A percentile compares a stretch with the other conserved stretches of the same genome.
Conservation (phyloP, 2,113 vertebrate species). For the Vimba vimba region DNA sequence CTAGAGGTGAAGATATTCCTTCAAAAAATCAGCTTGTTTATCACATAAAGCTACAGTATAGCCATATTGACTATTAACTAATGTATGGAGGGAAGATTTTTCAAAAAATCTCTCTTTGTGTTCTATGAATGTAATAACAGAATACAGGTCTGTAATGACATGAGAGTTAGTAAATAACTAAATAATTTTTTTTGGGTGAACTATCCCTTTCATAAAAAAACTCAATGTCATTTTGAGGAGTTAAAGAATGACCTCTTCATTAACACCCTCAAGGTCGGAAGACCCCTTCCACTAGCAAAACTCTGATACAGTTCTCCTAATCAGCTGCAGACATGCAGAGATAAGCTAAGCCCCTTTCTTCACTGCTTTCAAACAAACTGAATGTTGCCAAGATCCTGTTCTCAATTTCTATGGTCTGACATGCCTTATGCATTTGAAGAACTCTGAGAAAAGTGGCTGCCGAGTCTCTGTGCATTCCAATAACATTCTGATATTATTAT, state of each 20-base stretch:
- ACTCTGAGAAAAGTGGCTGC: conserved; percentile 69
- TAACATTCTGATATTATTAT: conserved; percentile 58
- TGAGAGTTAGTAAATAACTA: background rate
- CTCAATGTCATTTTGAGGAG: background rate
- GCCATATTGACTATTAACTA: background rate
- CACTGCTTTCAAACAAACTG: conserved; percentile 27
- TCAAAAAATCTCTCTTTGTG: background rate
- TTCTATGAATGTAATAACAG: background rate
- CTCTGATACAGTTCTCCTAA: conserved; percentile 48
- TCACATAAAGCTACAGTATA: background rate
- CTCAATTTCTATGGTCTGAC: conserved; percentile 53
- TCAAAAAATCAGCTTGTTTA: background rate
- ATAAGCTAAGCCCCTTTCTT: conserved; percentile 48
- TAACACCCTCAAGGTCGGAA: background rate
- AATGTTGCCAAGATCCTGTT: conserved; percentile 53
- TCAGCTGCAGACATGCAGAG: conserved; percentile 52
- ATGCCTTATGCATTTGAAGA: conserved; percentile 59
- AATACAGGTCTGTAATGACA: background rate
- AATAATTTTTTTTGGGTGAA: background rate
- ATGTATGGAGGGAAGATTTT: background rate
- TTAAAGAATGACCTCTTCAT: conserved; percentile 1
- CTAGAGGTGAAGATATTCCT: background rate
- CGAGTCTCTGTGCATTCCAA: conserved; percentile 62
- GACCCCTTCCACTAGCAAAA: background rate
- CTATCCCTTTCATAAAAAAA: background rate